These are phyloP conservation scores for Ctenosaura bakeri DNA, from an alignment of 2,797 vertebrate genomes.

Conservation along the genomic window DNA sequence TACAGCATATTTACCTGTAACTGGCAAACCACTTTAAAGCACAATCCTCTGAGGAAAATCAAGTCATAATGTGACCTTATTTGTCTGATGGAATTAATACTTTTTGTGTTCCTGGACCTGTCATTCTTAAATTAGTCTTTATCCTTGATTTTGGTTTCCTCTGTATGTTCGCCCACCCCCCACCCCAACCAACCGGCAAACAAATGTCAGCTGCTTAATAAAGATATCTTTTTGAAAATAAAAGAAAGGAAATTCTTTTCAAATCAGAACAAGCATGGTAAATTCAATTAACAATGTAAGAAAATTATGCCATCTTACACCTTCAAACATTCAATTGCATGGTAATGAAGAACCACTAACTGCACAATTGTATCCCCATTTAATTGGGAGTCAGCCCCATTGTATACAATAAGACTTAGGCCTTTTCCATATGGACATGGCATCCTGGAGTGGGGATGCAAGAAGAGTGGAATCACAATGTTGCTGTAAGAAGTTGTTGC, in stretches of 20 bases:
- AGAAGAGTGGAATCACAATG: too few species aligned
- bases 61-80: neutral
- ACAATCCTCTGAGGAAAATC: neutral
- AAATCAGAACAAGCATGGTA: conserved; percentile 57
- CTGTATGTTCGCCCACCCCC: neutral
- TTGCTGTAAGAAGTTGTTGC: too few species aligned
- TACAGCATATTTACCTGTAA: too few species aligned
- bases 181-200: too few species aligned
- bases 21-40: neutral
- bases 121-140: conserved; percentile 33
- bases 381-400: neutral
- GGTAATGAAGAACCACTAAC: conserved; percentile 59
- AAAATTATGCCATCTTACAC: conserved; percentile 64
- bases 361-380: neutral
- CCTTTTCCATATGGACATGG: too few species aligned
- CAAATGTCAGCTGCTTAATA: conserved; percentile 38
- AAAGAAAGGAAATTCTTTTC: conserved; percentile 9
- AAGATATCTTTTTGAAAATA: conserved; percentile 52
- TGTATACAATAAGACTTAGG: neutral
- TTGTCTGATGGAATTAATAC: neutral
- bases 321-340: conserved; percentile 67
- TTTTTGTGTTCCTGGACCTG: neutral
- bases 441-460: too few species aligned
- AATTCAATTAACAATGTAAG: conserved; percentile 64
- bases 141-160: conserved; percentile 50